Evolutionary conservation across 2,888 invertebrate genomes (phyloP).

Genomic region (Dascillus cervinus): DNA sequence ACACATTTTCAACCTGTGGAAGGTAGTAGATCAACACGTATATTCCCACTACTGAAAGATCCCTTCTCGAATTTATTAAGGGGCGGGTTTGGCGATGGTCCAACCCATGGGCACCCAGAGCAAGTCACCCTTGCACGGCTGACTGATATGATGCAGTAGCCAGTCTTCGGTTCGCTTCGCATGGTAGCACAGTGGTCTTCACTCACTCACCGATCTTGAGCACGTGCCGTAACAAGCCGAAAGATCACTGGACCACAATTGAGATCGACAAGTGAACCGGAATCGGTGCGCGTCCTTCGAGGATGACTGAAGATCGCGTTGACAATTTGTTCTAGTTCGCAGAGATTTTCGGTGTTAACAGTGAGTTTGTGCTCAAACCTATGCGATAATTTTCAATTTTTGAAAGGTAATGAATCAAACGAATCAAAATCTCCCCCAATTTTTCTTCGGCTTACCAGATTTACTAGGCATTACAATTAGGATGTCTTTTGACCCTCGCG

Average conservation of each 20-base stretch:
- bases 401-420: too few relatives aligned
- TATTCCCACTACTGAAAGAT: conserved; percentile 15
- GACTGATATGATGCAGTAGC: conserved; percentile 40
- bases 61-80: conserved; percentile 16
- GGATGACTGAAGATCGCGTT: conserved; percentile 24
- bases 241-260: conserved; percentile 36
- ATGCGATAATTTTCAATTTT: too few relatives aligned
- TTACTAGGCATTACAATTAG: too few relatives aligned
- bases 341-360: too few relatives aligned
- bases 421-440: conserved; percentile 14
- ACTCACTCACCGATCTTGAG: conserved; percentile 32
- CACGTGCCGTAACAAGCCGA: conserved; percentile 33
- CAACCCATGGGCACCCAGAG: conserved; percentile 36
- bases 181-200: conserved; percentile 36
- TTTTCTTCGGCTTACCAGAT: too few relatives aligned
- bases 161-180: conserved; percentile 41
- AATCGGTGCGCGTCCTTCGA: conserved; percentile 35
- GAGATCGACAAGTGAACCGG: conserved; percentile 38
- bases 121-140: conserved; percentile 43
- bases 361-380: too few relatives aligned
- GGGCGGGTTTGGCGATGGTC: conserved; percentile 17
- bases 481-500: too few relatives aligned
- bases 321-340: too few relatives aligned
- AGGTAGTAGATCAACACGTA: conserved; percentile 13
- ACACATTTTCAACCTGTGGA: conserved; percentile 11